Evolutionary conservation across 92 coral and sea anemone species (phyloP).

Genomic region (Palythoa grandiflora): DNA sequence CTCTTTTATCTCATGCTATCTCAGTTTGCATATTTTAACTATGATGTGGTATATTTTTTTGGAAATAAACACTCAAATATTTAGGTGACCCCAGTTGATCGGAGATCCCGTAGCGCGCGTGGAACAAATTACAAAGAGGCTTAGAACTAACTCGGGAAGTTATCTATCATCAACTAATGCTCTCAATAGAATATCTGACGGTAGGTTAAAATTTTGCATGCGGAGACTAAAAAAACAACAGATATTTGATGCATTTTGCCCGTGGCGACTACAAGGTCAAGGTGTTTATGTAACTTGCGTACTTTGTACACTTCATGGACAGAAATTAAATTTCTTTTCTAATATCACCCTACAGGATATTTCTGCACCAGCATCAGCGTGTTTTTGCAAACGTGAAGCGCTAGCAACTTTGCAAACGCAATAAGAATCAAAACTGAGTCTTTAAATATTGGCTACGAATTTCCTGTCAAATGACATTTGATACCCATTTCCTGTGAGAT

Average conservation of each 20-base stretch:
- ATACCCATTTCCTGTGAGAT: conserved; percentile 2
- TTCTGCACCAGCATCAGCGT: background rate
- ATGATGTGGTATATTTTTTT: background rate
- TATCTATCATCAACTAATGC: background rate
- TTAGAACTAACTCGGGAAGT: background rate
- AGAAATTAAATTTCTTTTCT: background rate
- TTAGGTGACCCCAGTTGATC: background rate
- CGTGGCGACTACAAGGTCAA: conserved; percentile 3
- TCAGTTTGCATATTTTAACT: background rate
- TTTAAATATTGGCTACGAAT: background rate
- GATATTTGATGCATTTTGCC: conserved; percentile 40
- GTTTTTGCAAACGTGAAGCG: background rate
- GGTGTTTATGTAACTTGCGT: background rate
- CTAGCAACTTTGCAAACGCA: background rate
- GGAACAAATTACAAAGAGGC: background rate
- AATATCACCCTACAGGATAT: background rate
- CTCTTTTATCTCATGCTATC: background rate
- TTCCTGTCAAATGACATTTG: background rate
- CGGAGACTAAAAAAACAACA: conserved; percentile 28
- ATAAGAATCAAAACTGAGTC: background rate
- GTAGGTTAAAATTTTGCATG: background rate
- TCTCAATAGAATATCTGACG: background rate
- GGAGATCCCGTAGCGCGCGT: background rate
- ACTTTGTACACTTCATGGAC: background rate
- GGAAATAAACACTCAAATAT: background rate